A percentile compares a stretch with the other conserved stretches of the same genome.
Conservation (phyloP, 2,888 invertebrate species). For the Pristionchus mayeri region DNA sequence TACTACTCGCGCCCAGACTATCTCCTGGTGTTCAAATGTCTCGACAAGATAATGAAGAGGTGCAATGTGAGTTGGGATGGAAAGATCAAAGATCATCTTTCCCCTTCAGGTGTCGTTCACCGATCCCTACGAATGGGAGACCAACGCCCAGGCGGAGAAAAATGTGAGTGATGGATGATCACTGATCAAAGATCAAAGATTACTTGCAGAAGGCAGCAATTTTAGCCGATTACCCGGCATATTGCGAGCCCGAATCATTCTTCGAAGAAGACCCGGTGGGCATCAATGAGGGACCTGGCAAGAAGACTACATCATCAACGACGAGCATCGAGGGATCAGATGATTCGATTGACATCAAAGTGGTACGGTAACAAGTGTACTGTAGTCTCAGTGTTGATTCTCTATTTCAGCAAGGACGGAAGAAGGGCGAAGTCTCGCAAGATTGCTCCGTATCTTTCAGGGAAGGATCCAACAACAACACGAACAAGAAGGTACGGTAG, state of each 20-base stretch:
- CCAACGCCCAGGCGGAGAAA: not conserved
- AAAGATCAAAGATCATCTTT: not conserved
- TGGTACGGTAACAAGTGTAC: not conserved
- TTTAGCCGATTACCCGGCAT: not conserved
- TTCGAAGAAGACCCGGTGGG: constrained; percentile 6
- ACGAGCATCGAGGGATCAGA: not conserved
- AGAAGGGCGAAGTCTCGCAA: not conserved
- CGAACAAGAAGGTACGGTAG: constrained; percentile 24
- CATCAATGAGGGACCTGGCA: constrained; percentile 5
- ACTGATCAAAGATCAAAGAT: not conserved
- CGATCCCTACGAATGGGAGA: not conserved
- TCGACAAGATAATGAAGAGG: constrained; percentile 24
- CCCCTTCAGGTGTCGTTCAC: not conserved
- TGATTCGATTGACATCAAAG: too few species aligned
- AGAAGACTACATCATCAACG: not conserved
- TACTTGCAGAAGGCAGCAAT: not conserved
- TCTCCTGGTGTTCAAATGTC: not conserved
- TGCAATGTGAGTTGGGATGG: not conserved
- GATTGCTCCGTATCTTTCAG: not conserved
- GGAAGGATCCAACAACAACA: constrained; percentile 1
- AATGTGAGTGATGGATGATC: not conserved
- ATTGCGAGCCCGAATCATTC: not conserved
- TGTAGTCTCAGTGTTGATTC: not conserved
- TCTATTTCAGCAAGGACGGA: not conserved
- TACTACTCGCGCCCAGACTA: constrained; percentile 3